phyloP scores from a whole-genome alignment of 1,140 invertebrate species.

The Lepidotrigona ventralis region DNA sequence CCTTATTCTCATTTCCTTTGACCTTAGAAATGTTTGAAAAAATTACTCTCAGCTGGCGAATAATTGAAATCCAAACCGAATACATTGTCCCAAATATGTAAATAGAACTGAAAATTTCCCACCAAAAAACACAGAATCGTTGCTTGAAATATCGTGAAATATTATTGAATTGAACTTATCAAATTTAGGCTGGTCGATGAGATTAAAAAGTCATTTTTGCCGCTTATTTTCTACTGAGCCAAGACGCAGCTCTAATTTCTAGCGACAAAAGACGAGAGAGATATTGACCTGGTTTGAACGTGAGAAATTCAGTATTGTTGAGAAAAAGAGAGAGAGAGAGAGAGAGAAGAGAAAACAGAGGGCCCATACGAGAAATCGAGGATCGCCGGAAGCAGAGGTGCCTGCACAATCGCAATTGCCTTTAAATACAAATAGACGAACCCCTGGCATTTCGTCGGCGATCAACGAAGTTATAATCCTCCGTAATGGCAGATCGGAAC shows the following conservation, averaged over 20 bases:
- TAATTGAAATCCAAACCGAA: neutral
- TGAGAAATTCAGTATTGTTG: neutral
- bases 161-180: neutral
- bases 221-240: neutral
- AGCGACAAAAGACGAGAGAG: neutral
- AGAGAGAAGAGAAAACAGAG: neutral
- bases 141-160: neutral
- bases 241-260: neutral
- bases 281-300: neutral
- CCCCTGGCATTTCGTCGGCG: neutral
- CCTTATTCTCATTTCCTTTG: neutral
- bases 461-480: slow-evolving; percentile 24
- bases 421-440: slow-evolving; percentile 26
- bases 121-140: neutral
- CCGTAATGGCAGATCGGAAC: slow-evolving; percentile 5
- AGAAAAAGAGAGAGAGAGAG: neutral
- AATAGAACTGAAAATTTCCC: neutral
- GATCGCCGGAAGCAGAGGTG: neutral
- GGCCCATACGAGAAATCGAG: neutral
- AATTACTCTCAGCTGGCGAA: neutral
- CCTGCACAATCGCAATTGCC: neutral
- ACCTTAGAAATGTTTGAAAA: neutral
- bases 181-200: neutral
- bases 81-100: neutral
- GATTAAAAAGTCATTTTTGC: neutral